These are phyloP conservation scores for Eupeodes latifasciatus DNA, from an alignment of 2,888 invertebrate species.

Conservation along the genomic window DNA sequence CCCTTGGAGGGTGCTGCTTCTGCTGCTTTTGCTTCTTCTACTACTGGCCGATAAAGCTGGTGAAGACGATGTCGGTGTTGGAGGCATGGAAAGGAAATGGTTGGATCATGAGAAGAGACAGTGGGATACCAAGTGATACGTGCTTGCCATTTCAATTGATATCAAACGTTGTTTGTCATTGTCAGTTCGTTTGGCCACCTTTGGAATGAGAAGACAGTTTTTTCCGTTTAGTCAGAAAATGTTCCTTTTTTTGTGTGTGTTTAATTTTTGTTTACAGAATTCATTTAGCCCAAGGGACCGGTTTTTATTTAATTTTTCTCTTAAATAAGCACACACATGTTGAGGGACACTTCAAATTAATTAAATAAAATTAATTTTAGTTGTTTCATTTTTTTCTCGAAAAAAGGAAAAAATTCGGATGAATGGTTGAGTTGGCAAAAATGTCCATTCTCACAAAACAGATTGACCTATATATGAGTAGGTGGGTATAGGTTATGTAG, in stretches of 20 bases:
- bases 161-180: constrained; percentile 74
- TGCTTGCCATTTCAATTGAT: constrained; percentile 72
- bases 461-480: not conserved
- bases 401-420: not conserved
- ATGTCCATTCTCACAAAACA: not conserved
- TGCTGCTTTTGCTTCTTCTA: not conserved
- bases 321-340: constrained; percentile 12
- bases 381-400: not conserved
- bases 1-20: constrained; percentile 10
- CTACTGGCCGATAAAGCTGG: too few relatives aligned
- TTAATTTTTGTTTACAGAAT: constrained; percentile 24
- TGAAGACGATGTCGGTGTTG: too few relatives aligned
- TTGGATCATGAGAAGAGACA: constrained; percentile 25
- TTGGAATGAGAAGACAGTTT: constrained; percentile 43
- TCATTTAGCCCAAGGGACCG: not conserved
- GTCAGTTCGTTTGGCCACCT: constrained; percentile 57
- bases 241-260: constrained; percentile 40
- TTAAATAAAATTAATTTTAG: constrained; percentile 17
- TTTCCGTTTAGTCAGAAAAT: constrained; percentile 63
- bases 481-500: too few relatives aligned
- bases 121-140: constrained; percentile 53
- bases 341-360: constrained; percentile 17
- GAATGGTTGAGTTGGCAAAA: not conserved
- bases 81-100: not conserved
- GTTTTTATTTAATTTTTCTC: constrained; percentile 51